A percentile compares a stretch with the other conserved stretches of the same genome.
Conservation (phyloP, 2,113 vertebrate genomes). For the Salvelinus sp. region DNA sequence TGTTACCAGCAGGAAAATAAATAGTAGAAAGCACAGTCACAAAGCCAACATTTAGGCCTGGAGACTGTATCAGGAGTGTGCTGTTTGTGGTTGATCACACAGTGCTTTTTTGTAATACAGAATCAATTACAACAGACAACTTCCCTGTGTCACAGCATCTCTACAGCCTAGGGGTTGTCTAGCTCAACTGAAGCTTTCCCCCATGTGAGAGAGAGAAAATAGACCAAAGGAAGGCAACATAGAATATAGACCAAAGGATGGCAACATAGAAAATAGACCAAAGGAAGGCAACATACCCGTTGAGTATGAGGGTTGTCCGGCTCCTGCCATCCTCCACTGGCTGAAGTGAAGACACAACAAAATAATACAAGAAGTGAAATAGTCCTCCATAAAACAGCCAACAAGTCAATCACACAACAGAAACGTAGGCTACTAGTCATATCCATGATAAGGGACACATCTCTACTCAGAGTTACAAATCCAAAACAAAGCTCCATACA, state of each 20-base stretch:
- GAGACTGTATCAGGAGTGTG: no score
- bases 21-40: no score
- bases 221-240: slow-evolving; percentile 48
- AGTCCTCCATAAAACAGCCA: neutral
- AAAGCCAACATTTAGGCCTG: no score
- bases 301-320: slow-evolving; percentile 92
- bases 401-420: neutral
- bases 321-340: slow-evolving; percentile 98
- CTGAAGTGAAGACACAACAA: slow-evolving; percentile 73
- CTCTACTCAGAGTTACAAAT: no score
- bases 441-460: no score
- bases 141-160: neutral
- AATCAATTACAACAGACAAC: no score
- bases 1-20: no score
- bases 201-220: slow-evolving; percentile 47
- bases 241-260: slow-evolving; percentile 36
- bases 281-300: slow-evolving; percentile 76
- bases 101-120: no score
- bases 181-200: slow-evolving; percentile 21
- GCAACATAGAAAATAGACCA: neutral
- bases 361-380: neutral
- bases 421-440: neutral
- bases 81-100: no score
- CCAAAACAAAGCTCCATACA: no score
- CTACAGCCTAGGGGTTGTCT: neutral